Conservation (phyloP, 2,797 vertebrate genomes). For the Hyperoplus immaculatus region DNA sequence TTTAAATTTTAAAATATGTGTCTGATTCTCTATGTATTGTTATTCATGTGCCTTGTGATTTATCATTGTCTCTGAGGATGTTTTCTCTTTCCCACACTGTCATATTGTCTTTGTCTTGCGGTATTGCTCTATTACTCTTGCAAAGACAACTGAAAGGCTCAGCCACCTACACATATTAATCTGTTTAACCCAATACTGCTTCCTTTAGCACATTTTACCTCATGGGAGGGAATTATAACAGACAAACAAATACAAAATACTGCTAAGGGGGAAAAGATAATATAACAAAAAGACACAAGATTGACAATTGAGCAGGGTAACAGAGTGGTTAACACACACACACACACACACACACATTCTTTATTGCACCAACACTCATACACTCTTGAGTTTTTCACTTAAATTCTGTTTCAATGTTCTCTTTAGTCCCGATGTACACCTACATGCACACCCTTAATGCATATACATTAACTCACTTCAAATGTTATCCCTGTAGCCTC, state of each 20-base stretch:
- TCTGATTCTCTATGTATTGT: slow-evolving; percentile 22
- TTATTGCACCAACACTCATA: not conserved
- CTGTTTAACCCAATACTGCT: slow-evolving; percentile 37
- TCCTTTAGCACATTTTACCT: slow-evolving; percentile 50
- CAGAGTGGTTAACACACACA: slow-evolving; percentile 30
- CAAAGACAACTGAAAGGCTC: slow-evolving; percentile 43
- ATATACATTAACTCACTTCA: slow-evolving; percentile 52
- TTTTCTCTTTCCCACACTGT: slow-evolving; percentile 51
- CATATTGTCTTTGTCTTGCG: slow-evolving; percentile 38
- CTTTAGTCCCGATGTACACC: slow-evolving; percentile 10
- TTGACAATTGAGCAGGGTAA: slow-evolving; percentile 43
- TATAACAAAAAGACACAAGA: slow-evolving; percentile 53
- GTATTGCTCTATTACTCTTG: slow-evolving; percentile 47
- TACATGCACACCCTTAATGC: slow-evolving; percentile 38
- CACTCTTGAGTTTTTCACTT: slow-evolving; percentile 16
- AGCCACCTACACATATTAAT: slow-evolving; percentile 51
- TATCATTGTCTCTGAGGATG: slow-evolving; percentile 48
- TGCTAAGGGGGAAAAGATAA: not conserved
- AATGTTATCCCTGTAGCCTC: slow-evolving; percentile 46
- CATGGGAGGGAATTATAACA: not conserved
- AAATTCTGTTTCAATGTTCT: not conserved
- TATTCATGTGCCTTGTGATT: slow-evolving; percentile 43
- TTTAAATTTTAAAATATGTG: slow-evolving; percentile 12
- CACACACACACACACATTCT: no score
- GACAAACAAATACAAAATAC: no score